Conservation (phyloP, 2,797 vertebrate species). For the Pelodytes ibericus region DNA sequence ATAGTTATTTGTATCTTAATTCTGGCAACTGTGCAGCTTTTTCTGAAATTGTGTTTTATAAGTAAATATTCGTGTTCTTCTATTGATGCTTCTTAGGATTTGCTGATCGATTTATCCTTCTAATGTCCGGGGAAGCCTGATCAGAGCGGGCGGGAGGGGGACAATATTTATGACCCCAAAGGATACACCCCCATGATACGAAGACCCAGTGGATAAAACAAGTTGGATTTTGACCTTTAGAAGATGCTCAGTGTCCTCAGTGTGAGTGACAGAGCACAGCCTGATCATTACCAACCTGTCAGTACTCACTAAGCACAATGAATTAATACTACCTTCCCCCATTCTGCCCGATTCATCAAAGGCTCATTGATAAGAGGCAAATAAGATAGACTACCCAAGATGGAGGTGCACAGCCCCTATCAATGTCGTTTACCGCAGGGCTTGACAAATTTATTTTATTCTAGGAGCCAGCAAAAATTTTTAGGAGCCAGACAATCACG, state of each 20-base stretch:
- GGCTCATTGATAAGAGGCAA: slow-evolving; percentile 74
- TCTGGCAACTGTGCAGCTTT: no score
- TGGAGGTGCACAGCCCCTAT: slow-evolving; percentile 41
- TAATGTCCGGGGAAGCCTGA: no score
- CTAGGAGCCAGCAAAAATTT: no score
- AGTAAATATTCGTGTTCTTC: no score
- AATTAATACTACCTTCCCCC: slow-evolving; percentile 82
- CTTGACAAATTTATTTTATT: no score
- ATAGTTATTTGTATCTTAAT: no score
- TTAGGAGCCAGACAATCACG: no score
- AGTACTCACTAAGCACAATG: slow-evolving; percentile 80
- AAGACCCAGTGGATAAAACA: slow-evolving; percentile 30
- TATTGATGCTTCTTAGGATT: no score
- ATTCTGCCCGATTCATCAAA: slow-evolving; percentile 79
- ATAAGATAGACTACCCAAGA: slow-evolving; percentile 64
- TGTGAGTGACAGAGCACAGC: slow-evolving; percentile 74
- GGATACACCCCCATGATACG: not conserved
- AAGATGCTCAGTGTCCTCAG: slow-evolving; percentile 78
- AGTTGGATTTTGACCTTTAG: slow-evolving; percentile 82
- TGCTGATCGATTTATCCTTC: no score
- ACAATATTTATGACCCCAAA: no score
- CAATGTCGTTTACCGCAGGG: slow-evolving; percentile 27
- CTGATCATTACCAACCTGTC: slow-evolving; percentile 82
- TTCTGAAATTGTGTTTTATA: no score
- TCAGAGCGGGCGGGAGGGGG: no score